Percentiles rank a stretch among this genome's conserved stretches.
Evolutionary conservation across 2,888 invertebrate genomes (phyloP).

Genomic region (Ligdia adustata): DNA sequence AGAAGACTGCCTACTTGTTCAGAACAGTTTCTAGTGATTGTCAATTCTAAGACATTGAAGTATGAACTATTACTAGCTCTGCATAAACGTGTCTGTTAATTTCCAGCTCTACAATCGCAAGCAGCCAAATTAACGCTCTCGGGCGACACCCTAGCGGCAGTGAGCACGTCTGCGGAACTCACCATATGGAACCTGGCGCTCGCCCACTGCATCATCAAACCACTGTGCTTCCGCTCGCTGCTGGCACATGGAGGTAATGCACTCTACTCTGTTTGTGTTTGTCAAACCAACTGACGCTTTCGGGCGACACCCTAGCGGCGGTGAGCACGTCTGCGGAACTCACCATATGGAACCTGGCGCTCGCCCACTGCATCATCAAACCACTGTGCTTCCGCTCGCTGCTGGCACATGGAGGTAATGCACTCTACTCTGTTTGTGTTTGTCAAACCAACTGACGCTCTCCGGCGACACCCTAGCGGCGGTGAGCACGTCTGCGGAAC

Average conservation of each 20-base stretch:
- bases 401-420: slow-evolving; percentile 79
- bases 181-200: slow-evolving; percentile 85
- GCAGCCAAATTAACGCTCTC: slow-evolving; percentile 63
- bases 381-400: slow-evolving; percentile 86
- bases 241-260: slow-evolving; percentile 79
- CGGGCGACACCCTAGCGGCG: slow-evolving; percentile 60
- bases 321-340: slow-evolving; percentile 69
- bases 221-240: slow-evolving; percentile 85
- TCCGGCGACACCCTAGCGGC: slow-evolving; percentile 61
- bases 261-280: background rate
- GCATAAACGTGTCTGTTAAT: background rate
- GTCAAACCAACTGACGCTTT: slow-evolving; percentile 61
- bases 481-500: slow-evolving; percentile 66
- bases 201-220: slow-evolving; percentile 72
- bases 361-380: slow-evolving; percentile 70
- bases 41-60: no score
- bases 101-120: slow-evolving; percentile 66
- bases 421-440: background rate
- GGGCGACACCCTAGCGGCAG: slow-evolving; percentile 61
- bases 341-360: slow-evolving; percentile 85
- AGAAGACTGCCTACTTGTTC: no score
- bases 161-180: slow-evolving; percentile 67
- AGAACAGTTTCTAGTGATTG: no score
- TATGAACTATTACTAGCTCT: no score
- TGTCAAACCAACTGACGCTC: slow-evolving; percentile 61